These are phyloP conservation scores for Calephelis nemesis DNA, from an alignment of 1,140 invertebrate species.

Conservation along the genomic window DNA sequence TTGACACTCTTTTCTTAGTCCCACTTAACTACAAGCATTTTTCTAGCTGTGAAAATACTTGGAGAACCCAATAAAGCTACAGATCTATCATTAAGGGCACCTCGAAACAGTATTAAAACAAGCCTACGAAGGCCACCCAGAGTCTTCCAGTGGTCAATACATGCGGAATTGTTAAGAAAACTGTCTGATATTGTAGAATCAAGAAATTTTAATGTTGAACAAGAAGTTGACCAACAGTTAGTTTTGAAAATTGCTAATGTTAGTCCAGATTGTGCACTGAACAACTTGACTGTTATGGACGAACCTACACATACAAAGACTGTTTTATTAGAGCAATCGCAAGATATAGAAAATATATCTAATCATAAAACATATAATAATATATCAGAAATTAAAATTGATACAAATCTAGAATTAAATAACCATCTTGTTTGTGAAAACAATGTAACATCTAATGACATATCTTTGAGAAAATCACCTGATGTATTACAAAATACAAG, in stretches of 20 bases:
- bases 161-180: constrained; percentile 64
- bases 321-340: background rate
- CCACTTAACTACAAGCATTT: background rate
- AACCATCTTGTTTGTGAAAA: constrained; percentile 9
- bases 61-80: constrained; percentile 71
- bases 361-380: background rate
- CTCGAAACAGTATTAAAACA: constrained; percentile 61
- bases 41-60: constrained; percentile 61
- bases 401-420: constrained; percentile 14
- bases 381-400: constrained; percentile 13
- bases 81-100: constrained; percentile 65
- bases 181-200: constrained; percentile 65
- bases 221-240: constrained; percentile 6
- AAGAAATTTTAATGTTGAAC: constrained; percentile 37
- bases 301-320: background rate
- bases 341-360: background rate
- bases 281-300: background rate
- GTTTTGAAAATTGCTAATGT: constrained; percentile 18
- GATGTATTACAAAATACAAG: background rate
- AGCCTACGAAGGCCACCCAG: constrained; percentile 44
- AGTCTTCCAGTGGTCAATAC: constrained; percentile 65
- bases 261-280: background rate
- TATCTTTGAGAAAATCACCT: constrained; percentile 25
- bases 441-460: constrained; percentile 5
- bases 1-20: background rate